These are phyloP conservation scores for Babylonia areolata DNA, from an alignment of 1,140 invertebrate genomes.

Conservation along the genomic window DNA sequence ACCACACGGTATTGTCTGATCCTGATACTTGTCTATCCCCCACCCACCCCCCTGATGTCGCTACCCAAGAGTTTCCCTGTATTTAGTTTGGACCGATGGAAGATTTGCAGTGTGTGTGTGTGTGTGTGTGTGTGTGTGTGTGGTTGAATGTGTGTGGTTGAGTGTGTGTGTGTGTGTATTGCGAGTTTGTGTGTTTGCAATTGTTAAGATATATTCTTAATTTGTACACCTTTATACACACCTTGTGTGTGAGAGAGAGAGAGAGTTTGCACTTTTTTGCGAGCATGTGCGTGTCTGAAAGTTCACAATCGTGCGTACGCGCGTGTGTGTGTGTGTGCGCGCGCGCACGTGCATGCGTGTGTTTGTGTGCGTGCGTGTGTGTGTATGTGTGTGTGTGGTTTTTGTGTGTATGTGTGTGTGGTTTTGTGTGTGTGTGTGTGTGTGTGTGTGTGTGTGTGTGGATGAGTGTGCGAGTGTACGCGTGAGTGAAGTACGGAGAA, in stretches of 20 bases:
- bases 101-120: not conserved
- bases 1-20: too few relatives aligned
- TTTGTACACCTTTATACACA: too few relatives aligned
- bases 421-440: not conserved
- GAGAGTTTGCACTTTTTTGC: not conserved
- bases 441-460: not conserved
- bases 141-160: not conserved
- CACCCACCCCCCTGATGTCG: too few relatives aligned
- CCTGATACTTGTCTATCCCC: too few relatives aligned
- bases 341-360: not conserved
- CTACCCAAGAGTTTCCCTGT: too few relatives aligned
- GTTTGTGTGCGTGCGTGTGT: not conserved
- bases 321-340: not conserved
- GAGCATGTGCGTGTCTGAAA: not conserved
- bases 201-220: too few relatives aligned
- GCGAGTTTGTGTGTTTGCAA: not conserved
- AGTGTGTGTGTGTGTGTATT: not conserved
- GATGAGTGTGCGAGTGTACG: conserved; percentile 10
- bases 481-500: conserved; percentile 15
- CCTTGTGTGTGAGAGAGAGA: not conserved
- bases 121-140: conserved; percentile 6
- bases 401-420: not conserved
- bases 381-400: not conserved
- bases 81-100: too few relatives aligned
- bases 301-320: not conserved